Percentiles rank a stretch among this genome's conserved stretches.
Evolutionary conservation across 2,888 invertebrate species (phyloP).

Genomic region (Cantharis lateralis): DNA sequence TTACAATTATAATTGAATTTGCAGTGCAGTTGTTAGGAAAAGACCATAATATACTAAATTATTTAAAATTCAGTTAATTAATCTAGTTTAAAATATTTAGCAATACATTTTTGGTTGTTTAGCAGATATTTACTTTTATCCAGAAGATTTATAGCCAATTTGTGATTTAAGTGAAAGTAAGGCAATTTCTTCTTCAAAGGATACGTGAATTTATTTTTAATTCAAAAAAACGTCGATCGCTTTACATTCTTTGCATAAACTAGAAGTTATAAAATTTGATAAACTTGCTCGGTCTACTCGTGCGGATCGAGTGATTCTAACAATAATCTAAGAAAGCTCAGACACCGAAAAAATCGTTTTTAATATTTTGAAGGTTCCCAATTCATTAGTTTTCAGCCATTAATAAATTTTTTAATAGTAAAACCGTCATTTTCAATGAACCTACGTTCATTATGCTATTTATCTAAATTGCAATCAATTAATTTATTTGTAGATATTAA

Average conservation of each 20-base stretch:
- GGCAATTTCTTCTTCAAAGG: neutral
- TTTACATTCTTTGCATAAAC: neutral
- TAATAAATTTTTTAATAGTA: neutral
- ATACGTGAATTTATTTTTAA: neutral
- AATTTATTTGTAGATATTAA: neutral
- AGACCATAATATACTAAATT: too few relatives aligned
- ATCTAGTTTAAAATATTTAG: too few relatives aligned
- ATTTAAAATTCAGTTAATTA: too few relatives aligned
- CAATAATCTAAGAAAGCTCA: neutral
- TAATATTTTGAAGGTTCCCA: neutral
- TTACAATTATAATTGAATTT: too few relatives aligned
- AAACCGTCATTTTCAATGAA: neutral
- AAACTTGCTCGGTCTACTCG: neutral
- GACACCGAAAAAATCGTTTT: neutral
- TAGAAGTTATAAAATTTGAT: neutral
- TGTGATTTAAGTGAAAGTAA: neutral
- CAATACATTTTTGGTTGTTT: neutral
- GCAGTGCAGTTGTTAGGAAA: too few relatives aligned
- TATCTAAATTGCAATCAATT: neutral
- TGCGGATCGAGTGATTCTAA: neutral
- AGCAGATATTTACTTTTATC: neutral
- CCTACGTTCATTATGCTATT: neutral
- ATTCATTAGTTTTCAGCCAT: neutral
- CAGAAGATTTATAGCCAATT: neutral
- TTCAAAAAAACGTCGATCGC: neutral